Evolutionary conservation across 2,888 invertebrate genomes (phyloP).

Genomic region (Drosophila silvestris): DNA sequence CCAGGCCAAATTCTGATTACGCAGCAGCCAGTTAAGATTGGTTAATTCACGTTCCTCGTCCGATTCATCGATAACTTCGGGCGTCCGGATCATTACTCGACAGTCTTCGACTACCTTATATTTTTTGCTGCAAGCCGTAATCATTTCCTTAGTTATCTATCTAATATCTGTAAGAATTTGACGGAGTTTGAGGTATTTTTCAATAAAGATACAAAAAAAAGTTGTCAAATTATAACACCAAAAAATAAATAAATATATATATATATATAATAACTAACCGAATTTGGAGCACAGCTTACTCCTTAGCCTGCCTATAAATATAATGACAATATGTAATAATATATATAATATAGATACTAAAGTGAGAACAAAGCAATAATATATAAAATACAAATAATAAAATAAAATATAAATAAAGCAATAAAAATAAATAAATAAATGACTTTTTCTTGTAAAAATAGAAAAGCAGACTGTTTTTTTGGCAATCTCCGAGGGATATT

Average conservation of each 20-base stretch:
- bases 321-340: too few relatives aligned
- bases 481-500: background rate
- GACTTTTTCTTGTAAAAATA: background rate
- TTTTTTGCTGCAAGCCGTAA: background rate
- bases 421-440: background rate
- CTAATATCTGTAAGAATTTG: background rate
- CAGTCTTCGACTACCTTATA: background rate
- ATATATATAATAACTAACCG: background rate
- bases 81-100: background rate
- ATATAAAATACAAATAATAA: background rate
- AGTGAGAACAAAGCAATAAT: background rate
- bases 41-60: slow-evolving; percentile 84
- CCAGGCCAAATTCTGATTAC: slow-evolving; percentile 83
- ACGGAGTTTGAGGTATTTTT: background rate
- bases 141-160: slow-evolving; percentile 1
- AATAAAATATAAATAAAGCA: background rate
- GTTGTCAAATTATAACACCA: background rate
- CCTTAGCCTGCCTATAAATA: background rate
- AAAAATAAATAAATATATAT: background rate
- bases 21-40: slow-evolving; percentile 83
- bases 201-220: background rate
- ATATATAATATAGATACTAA: too few relatives aligned
- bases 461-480: background rate
- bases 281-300: background rate
- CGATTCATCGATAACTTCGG: slow-evolving; percentile 62